Evolutionary conservation across 2,797 vertebrate species (phyloP), one percentile per base, ranked within the genome.

Genomic region (Hypotaenidia philippensis): DNA sequence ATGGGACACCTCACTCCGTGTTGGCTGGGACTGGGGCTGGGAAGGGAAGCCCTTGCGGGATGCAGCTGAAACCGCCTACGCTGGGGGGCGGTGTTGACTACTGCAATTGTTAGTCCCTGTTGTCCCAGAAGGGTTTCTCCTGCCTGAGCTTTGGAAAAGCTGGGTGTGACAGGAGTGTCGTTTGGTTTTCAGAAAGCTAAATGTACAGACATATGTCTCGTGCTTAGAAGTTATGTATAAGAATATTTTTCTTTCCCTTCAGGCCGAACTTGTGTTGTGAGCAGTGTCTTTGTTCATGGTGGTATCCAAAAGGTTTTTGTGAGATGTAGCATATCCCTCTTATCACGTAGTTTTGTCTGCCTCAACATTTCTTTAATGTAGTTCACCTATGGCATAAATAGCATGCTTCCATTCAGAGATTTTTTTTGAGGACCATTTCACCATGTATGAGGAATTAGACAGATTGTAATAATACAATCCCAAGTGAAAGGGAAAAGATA

Each of bases 41-140:
- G 31, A 66, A 72, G 38, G 11, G 49, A 71, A 57, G 9, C 25
- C n/a, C 2, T 13, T 40, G 59, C 22, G 56, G 53, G 44, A n/a
- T 5, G 71, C 83, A 89, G 31, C 53, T 74, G 36, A 38, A 81
- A 41, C 10, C 78, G 9, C 45, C 9, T 79, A 21, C 96, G 60
- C 96, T 82, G 85, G 96, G 41, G 93, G 97, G 95, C 97, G 87
- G 59, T 95, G 78, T 94, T 79, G 86, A 64, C 93, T 81, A 47
- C 65, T 47, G 18, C n/a, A 86, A 57, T 53, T 26, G 19, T 23
- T 50, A 25, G 9, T 10, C 53, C 53, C 41, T 12, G 10, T 31
- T 55, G 40, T 32, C 8, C 10, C 44, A 11, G 5, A 20, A 41
- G n/a, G 10, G 16, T 79, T 93, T 72, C 6, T 16, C 7, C 32